Percentiles rank a stretch among this genome's conserved stretches.
Conservation (phyloP, 2,888 invertebrate species). For the Drosophila affinis region DNA sequence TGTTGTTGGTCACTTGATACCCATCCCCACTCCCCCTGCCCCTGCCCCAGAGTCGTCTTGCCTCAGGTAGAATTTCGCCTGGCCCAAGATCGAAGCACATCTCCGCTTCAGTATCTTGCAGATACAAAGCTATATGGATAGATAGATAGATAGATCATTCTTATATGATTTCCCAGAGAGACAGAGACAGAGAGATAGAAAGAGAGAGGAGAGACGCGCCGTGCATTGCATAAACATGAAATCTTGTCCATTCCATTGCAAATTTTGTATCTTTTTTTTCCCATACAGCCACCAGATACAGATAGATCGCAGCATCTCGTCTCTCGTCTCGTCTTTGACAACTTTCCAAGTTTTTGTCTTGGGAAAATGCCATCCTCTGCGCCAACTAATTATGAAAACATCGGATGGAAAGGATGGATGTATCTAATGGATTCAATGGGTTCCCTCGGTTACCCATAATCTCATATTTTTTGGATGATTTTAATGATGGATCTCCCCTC, state of each 20-base stretch:
- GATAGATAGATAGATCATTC: background rate
- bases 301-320: background rate
- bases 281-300: background rate
- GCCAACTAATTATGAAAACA: slow-evolving; percentile 71
- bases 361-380: slow-evolving; percentile 63
- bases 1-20: slow-evolving; percentile 39
- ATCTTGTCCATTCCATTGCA: slow-evolving; percentile 22
- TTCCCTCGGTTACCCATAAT: background rate
- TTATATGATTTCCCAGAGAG: background rate
- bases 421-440: slow-evolving; percentile 36
- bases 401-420: slow-evolving; percentile 32
- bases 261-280: slow-evolving; percentile 24
- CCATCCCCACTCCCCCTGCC: background rate
- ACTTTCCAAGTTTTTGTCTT: slow-evolving; percentile 39
- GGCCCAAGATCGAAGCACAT: background rate
- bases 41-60: background rate
- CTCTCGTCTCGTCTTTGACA: slow-evolving; percentile 9
- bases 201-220: background rate
- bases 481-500: slow-evolving; percentile 59
- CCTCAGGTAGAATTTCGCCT: slow-evolving; percentile 2
- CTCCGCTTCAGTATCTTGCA: background rate
- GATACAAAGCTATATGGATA: background rate
- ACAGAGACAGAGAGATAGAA: background rate
- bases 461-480: slow-evolving; percentile 68
- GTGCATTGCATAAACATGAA: slow-evolving; percentile 70